Conservation (phyloP, 2,113 vertebrate genomes). For the Pangasianodon hypophthalmus region DNA sequence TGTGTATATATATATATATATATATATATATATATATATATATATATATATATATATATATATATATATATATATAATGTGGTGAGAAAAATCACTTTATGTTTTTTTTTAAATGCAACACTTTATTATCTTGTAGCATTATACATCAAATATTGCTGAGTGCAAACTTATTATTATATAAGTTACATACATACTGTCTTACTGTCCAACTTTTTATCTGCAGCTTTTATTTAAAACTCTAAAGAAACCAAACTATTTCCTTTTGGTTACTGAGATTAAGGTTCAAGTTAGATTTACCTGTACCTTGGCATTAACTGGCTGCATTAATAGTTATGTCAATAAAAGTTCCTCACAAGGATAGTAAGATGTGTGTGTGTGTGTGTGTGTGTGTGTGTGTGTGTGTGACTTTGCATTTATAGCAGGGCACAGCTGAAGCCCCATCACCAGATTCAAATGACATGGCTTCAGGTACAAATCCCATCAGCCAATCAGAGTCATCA, state of each 20-base stretch:
- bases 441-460: slow-evolving; percentile 71
- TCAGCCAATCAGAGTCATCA: slow-evolving; percentile 53
- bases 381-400: slow-evolving; percentile 7
- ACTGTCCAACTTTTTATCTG: too few relatives aligned
- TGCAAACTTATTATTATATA: neutral
- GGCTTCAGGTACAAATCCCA: slow-evolving; percentile 34
- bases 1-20: too few relatives aligned
- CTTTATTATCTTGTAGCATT: too few relatives aligned
- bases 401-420: slow-evolving; percentile 78
- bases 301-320: neutral
- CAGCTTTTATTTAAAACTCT: too few relatives aligned
- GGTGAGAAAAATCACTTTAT: neutral
- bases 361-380: neutral
- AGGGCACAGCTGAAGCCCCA: slow-evolving; percentile 72
- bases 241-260: neutral
- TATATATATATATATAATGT: too few relatives aligned
- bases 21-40: too few relatives aligned
- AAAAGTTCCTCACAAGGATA: neutral
- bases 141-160: too few relatives aligned
- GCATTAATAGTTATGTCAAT: neutral
- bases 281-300: neutral
- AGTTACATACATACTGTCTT: neutral
- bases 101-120: neutral
- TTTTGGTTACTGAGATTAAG: neutral
- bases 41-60: too few relatives aligned